These are phyloP conservation scores for Trissoscelio sp. DNA, from an alignment of 2,888 invertebrate species.

Conservation along the genomic window DNA sequence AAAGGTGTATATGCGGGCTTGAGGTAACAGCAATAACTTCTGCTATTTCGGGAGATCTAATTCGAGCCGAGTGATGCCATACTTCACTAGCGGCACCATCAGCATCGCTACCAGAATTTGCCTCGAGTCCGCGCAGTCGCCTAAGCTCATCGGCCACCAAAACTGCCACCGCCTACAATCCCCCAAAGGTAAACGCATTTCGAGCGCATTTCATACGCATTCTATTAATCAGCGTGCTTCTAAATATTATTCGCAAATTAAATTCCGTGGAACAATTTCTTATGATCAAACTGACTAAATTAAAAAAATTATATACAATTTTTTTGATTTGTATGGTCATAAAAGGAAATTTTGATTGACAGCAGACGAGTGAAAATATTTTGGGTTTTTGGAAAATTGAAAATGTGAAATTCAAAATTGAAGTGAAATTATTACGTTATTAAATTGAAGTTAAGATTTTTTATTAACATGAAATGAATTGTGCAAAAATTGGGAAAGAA, in stretches of 20 bases:
- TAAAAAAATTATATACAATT: too few species aligned
- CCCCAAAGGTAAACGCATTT: slow-evolving; percentile 77
- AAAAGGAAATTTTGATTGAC: too few species aligned
- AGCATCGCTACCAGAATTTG: slow-evolving; percentile 70
- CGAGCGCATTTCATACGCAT: slow-evolving; percentile 68
- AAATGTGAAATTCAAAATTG: too few species aligned
- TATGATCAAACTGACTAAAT: too few species aligned
- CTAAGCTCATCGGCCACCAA: slow-evolving; percentile 77
- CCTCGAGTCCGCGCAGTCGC: slow-evolving; percentile 79
- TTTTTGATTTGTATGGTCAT: too few species aligned
- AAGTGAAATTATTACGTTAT: too few species aligned
- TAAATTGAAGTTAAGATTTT: neutral
- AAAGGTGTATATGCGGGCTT: slow-evolving; percentile 72
- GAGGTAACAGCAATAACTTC: slow-evolving; percentile 77
- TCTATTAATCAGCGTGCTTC: slow-evolving; percentile 44
- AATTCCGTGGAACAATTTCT: too few species aligned
- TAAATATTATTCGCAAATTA: slow-evolving; percentile 12
- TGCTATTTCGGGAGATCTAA: slow-evolving; percentile 82
- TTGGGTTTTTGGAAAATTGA: too few species aligned
- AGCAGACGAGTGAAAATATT: too few species aligned
- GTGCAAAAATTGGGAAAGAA: too few species aligned
- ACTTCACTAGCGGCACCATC: slow-evolving; percentile 77
- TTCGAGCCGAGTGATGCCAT: slow-evolving; percentile 81
- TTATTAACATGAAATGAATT: neutral
- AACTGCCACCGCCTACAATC: slow-evolving; percentile 76